Conservation (phyloP, 2,797 vertebrate species). For the Aulostomus chinensis region DNA sequence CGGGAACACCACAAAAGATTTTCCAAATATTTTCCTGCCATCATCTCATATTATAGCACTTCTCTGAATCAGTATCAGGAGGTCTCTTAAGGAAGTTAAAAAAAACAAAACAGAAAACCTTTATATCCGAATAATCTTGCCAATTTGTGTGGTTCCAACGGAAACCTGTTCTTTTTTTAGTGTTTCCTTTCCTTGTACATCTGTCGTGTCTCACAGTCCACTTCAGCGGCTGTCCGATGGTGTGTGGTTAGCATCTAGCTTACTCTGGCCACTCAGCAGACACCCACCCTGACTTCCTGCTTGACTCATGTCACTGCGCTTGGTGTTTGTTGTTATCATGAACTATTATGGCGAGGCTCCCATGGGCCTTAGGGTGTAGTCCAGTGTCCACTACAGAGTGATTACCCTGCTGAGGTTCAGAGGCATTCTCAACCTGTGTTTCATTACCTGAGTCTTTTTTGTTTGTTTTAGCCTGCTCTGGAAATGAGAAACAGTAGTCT, state of each 20-base stretch:
- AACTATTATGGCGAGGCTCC: constrained; percentile 65
- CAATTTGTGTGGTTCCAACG: constrained; percentile 46
- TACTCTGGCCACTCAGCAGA: constrained; percentile 66
- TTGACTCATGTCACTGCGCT: constrained; percentile 74
- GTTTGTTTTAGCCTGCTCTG: constrained; percentile 72
- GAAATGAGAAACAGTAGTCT: constrained; percentile 71
- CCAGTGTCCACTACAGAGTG: constrained; percentile 47
- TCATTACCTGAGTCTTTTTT: constrained; percentile 72
- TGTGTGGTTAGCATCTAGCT: constrained; percentile 63
- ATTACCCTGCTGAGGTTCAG: constrained; percentile 60
- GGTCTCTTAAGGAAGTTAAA: constrained; percentile 9
- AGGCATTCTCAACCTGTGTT: constrained; percentile 68
- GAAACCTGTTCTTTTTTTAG: constrained; percentile 61
- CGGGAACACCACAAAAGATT: constrained; percentile 12
- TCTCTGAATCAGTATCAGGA: constrained; percentile 18
- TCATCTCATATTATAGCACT: constrained; percentile 11
- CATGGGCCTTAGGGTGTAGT: constrained; percentile 69
- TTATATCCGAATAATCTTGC: constrained; percentile 33
- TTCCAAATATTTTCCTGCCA: constrained; percentile 23
- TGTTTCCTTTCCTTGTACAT: constrained; percentile 49
- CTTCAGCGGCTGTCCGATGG: constrained; percentile 46
- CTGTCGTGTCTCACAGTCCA: constrained; percentile 60
- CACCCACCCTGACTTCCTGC: constrained; percentile 77
- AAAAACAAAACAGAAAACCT: too few relatives aligned
- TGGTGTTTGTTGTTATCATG: constrained; percentile 71